These are phyloP conservation scores for Anguilla japonica DNA, from an alignment of 2,113 vertebrate species.

Conservation along the genomic window DNA sequence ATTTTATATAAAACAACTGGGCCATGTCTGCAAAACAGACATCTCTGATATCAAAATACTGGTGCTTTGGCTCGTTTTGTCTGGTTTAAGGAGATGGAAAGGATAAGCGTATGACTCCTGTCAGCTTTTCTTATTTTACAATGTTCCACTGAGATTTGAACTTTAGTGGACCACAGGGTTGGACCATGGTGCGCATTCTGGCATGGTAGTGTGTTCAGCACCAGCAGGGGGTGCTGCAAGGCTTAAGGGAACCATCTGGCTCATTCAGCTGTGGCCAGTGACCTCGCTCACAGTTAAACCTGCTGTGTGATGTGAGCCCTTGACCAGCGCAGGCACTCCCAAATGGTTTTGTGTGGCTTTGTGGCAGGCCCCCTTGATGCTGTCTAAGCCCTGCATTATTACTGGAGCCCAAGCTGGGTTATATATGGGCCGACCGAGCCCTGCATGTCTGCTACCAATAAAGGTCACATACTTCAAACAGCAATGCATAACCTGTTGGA, in stretches of 20 bases:
- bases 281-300: conserved; percentile 32
- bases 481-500: conserved; percentile 37
- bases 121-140: conserved; percentile 1
- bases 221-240: conserved; percentile 11
- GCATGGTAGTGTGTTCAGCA: background rate
- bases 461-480: conserved; percentile 56
- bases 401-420: conserved; percentile 60
- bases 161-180: background rate
- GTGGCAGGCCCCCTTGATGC: conserved; percentile 62
- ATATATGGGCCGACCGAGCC: conserved; percentile 65
- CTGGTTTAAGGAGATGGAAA: conserved; percentile 14
- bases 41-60: conserved; percentile 9
- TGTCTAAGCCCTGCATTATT: conserved; percentile 65
- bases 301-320: conserved; percentile 55
- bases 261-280: background rate
- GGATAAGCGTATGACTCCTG: conserved; percentile 27
- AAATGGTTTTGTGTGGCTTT: conserved; percentile 73
- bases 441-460: conserved; percentile 62
- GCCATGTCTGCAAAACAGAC: background rate
- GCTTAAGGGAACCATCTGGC: background rate
- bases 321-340: conserved; percentile 46
- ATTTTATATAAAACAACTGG: background rate
- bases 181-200: background rate
- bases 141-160: background rate
- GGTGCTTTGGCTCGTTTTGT: conserved; percentile 3